phyloP scores from a whole-genome alignment of 1,140 invertebrate genomes.

The Chrysomallon squamiferum region DNA sequence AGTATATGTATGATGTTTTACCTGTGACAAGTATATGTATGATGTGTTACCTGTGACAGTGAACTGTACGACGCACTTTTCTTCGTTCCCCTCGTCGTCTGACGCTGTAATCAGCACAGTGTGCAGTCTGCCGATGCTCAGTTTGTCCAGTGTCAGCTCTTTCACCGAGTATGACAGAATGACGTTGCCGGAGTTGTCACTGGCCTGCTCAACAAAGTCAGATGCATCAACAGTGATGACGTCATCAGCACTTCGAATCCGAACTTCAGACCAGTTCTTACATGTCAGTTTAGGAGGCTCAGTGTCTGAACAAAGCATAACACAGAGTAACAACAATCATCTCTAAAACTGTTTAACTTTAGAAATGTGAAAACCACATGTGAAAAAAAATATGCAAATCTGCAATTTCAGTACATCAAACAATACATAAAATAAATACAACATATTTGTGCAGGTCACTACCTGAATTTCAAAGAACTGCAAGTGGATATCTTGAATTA shows the following conservation, averaged over 20 bases:
- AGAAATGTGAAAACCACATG: not conserved
- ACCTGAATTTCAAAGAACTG: too few species aligned
- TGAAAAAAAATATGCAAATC: not conserved
- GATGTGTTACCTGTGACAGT: constrained; percentile 4
- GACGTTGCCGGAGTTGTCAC: not conserved
- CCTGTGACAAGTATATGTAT: too few species aligned
- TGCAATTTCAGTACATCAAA: not conserved
- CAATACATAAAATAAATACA: too few species aligned
- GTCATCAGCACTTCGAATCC: not conserved
- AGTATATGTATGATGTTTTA: too few species aligned
- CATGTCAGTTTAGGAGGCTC: constrained; percentile 11
- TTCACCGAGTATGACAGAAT: not conserved
- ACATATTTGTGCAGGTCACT: too few species aligned
- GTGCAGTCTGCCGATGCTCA: constrained; percentile 3
- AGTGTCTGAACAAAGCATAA: constrained; percentile 10
- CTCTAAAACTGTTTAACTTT: not conserved
- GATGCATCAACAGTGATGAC: not conserved
- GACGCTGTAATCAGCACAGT: not conserved
- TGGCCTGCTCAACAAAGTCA: not conserved
- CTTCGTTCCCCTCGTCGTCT: not conserved
- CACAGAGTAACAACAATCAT: not conserved
- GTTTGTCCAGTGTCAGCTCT: not conserved
- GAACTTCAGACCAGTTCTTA: not conserved
- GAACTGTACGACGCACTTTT: not conserved
- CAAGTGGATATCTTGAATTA: too few species aligned